Percentiles rank a stretch among this genome's conserved stretches.
Evolutionary conservation across 2,113 vertebrate genomes (phyloP).

Genomic region (Bungarus multicinctus): DNA sequence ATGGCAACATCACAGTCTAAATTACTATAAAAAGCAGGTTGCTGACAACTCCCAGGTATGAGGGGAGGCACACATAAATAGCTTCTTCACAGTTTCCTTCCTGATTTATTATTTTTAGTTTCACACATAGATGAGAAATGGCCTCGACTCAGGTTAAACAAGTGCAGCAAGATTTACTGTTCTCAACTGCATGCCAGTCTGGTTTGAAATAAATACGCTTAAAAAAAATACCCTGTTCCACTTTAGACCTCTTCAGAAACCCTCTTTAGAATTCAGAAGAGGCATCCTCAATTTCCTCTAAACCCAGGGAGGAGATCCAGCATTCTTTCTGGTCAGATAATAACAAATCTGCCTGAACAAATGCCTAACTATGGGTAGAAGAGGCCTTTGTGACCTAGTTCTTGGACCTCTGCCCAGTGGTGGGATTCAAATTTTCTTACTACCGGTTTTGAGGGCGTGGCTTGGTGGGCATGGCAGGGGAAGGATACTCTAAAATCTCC

Average conservation of each 20-base stretch:
- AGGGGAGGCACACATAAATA: background rate
- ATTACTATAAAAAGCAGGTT: background rate
- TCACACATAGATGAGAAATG: background rate
- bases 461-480: no score
- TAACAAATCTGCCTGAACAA: background rate
- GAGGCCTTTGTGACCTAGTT: background rate
- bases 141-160: background rate
- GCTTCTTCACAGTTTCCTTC: background rate
- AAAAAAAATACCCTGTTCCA: background rate
- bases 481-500: no score
- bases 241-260: background rate
- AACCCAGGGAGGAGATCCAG: background rate
- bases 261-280: background rate
- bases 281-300: background rate
- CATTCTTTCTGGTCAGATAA: background rate
- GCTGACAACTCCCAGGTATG: background rate
- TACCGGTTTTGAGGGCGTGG: no score
- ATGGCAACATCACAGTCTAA: background rate
- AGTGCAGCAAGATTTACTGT: background rate
- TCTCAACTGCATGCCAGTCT: background rate
- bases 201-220: background rate
- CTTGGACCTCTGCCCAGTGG: background rate
- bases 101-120: background rate
- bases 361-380: background rate
- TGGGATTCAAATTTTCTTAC: no score